These are phyloP conservation scores for Gopherus evgoodei DNA, from an alignment of 2,113 vertebrate species.

Conservation along the genomic window DNA sequence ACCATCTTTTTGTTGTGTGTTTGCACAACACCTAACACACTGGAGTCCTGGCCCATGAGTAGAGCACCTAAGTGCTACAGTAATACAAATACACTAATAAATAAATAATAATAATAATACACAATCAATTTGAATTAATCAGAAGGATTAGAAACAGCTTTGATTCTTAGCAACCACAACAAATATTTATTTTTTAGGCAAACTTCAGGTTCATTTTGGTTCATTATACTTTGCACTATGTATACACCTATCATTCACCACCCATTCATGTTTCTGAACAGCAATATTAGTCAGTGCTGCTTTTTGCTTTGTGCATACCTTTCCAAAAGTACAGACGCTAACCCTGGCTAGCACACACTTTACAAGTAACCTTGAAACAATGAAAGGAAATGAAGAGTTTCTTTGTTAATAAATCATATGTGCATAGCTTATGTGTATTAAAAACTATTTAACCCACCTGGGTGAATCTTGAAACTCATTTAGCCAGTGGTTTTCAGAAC, in stretches of 20 bases:
- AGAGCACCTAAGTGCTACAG: not conserved
- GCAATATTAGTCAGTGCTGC: constrained; percentile 26
- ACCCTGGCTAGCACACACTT: constrained; percentile 33
- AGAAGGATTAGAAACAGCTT: constrained; percentile 43
- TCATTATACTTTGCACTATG: not conserved
- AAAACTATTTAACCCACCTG: constrained; percentile 46
- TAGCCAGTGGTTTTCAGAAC: constrained; percentile 67
- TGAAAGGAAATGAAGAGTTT: constrained; percentile 41
- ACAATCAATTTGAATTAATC: constrained; percentile 21
- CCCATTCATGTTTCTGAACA: constrained; percentile 50
- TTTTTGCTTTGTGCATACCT: constrained; percentile 53
- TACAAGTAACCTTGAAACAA: constrained; percentile 53
- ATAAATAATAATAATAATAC: not conserved
- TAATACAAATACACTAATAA: not conserved
- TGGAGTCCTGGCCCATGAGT: not conserved
- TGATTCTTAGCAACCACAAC: constrained; percentile 4
- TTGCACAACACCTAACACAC: not conserved
- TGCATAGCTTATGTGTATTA: constrained; percentile 55
- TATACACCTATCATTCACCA: not conserved
- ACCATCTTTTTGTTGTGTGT: not conserved
- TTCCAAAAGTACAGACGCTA: constrained; percentile 42
- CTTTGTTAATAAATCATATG: constrained; percentile 61
- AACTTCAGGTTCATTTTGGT: constrained; percentile 32
- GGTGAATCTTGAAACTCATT: constrained; percentile 72
- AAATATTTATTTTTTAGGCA: constrained; percentile 16